Evolutionary conservation across 2,888 invertebrate genomes (phyloP).

Genomic region (Baccha elongata): DNA sequence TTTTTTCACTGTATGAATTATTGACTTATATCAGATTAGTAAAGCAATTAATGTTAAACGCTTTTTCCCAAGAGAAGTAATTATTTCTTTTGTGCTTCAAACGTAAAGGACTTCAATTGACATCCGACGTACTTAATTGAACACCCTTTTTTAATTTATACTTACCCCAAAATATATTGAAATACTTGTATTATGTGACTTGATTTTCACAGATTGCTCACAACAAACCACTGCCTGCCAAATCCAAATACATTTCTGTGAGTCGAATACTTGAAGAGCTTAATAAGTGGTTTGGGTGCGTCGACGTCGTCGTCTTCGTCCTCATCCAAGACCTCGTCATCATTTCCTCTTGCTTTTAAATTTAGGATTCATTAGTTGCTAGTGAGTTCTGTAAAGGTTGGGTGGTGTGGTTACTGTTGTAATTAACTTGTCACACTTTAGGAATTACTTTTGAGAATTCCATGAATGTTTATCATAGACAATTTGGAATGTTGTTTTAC

Average conservation of each 20-base stretch:
- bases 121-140: too few relatives aligned
- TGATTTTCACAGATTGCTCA: not conserved
- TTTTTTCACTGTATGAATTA: too few relatives aligned
- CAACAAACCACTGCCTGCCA: not conserved
- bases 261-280: slow-evolving; percentile 9
- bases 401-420: slow-evolving; percentile 7
- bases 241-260: slow-evolving; percentile 3
- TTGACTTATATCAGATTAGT: too few relatives aligned
- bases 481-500: too few relatives aligned
- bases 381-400: not conserved
- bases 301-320: too few relatives aligned
- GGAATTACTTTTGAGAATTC: slow-evolving; percentile 19
- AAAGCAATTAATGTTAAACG: too few relatives aligned
- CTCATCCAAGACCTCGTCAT: too few relatives aligned
- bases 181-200: not conserved
- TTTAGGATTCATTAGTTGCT: not conserved
- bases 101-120: too few relatives aligned
- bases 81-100: too few relatives aligned
- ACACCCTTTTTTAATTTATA: too few relatives aligned
- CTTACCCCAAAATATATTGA: too few relatives aligned
- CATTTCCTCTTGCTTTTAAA: not conserved
- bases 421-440: slow-evolving; percentile 43
- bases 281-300: slow-evolving; percentile 20
- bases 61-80: too few relatives aligned
- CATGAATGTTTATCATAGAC: not conserved